A percentile compares a stretch with the other conserved stretches of the same genome.
Conservation (phyloP, 2,113 vertebrate species). For the Philantomba maxwellii region DNA sequence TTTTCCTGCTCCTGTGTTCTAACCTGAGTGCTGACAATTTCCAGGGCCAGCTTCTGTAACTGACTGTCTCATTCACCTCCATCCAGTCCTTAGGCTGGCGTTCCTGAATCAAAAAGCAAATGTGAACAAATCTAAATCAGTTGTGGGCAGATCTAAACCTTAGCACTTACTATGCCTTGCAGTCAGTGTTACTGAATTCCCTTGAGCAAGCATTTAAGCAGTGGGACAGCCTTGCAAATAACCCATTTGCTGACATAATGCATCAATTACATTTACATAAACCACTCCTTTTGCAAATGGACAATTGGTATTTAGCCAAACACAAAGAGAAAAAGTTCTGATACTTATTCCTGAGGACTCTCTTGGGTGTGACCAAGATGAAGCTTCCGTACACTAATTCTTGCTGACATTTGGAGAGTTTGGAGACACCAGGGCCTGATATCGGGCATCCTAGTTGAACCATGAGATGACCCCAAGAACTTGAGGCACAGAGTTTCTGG, state of each 20-base stretch:
- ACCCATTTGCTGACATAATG: background rate
- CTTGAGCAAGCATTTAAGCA: background rate
- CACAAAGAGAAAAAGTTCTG: background rate
- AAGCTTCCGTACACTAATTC: background rate
- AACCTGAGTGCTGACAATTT: background rate
- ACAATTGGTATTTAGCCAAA: background rate
- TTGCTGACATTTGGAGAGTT: background rate
- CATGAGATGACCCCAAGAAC: background rate
- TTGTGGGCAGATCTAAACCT: background rate
- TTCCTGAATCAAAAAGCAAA: background rate
- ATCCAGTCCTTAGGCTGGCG: background rate
- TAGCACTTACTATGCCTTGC: background rate
- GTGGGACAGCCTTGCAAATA: background rate
- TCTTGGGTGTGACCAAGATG: background rate
- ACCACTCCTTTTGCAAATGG: conserved; percentile 19
- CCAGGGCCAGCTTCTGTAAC: background rate
- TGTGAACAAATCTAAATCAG: background rate
- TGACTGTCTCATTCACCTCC: background rate
- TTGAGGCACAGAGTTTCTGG: background rate
- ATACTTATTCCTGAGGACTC: background rate
- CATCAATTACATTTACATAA: background rate
- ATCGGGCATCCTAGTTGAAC: background rate
- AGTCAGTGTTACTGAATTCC: background rate
- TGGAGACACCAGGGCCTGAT: background rate
- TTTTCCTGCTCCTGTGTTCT: background rate